Percentiles rank a stretch among this genome's conserved stretches.
Evolutionary conservation across 2,113 vertebrate species (phyloP).

Genomic region (Phaethon lepturus): DNA sequence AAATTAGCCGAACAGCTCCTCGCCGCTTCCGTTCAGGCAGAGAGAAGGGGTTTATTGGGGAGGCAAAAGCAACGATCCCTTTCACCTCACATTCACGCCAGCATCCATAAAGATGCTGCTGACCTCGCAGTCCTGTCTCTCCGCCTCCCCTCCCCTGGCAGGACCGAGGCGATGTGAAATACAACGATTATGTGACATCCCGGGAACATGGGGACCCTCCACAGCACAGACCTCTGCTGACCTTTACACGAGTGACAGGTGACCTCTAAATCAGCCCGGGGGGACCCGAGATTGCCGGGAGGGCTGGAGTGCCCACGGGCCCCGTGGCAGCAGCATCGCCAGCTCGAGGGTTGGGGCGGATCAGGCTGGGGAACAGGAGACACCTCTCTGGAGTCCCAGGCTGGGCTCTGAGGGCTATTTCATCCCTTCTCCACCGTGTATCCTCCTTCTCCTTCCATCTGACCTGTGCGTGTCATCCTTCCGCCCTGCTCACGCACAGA

Average conservation of each 20-base stretch:
- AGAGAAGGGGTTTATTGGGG: slow-evolving; percentile 69
- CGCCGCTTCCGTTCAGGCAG: slow-evolving; percentile 63
- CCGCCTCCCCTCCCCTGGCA: slow-evolving; percentile 9
- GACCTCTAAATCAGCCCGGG: slow-evolving; percentile 42
- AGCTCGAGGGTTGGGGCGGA: neutral
- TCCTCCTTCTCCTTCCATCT: neutral
- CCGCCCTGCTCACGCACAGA: too few relatives aligned
- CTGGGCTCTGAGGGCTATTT: neutral
- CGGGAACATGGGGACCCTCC: neutral
- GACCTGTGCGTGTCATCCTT: neutral
- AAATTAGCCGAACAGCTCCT: slow-evolving; percentile 74
- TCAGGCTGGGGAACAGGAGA: neutral
- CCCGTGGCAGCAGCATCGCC: neutral
- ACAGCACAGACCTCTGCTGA: neutral
- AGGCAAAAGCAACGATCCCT: slow-evolving; percentile 58
- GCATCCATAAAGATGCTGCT: slow-evolving; percentile 76
- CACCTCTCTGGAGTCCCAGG: neutral
- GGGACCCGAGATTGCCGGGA: neutral
- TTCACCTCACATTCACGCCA: slow-evolving; percentile 64
- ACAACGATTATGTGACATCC: slow-evolving; percentile 33
- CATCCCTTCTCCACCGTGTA: neutral
- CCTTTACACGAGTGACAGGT: slow-evolving; percentile 43
- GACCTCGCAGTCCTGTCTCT: slow-evolving; percentile 59
- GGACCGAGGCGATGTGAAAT: slow-evolving; percentile 2
- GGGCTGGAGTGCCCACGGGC: neutral